Base-by-base conservation (phyloP, 2,797 vertebrate species). In the Selene dorsalis region DNA sequence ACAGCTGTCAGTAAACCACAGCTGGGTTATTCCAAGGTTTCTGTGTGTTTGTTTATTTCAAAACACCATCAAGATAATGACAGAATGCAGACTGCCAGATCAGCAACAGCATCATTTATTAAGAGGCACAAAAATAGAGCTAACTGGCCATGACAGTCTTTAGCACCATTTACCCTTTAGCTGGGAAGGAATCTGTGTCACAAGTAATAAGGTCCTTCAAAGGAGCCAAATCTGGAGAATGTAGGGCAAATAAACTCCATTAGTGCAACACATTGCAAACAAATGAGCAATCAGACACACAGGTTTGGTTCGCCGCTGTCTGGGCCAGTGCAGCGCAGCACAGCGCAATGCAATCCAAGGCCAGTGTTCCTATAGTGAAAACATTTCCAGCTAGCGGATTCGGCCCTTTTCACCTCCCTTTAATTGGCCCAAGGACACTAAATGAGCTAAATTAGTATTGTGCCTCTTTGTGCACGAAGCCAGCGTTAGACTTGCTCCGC, bases 371-470 rank as follows among this genome's bases (percentile, higher is more conserved):
- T 66, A 77, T 69, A 79, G 80, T 68, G 66, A 88, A 86, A 91
- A 79, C 75, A 74, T 79, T 75, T 88, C 82, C 89, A 81, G 81
- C 85, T 24, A 81, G 84, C 52, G 39, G 59, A 82, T 80, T 77
- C 39, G 4, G 88, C 77, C 89, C 84, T 65, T 87, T 91, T 89
- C 86, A 81, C 91, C 88, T 91, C 80, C 39, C 70, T 86, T 86
- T 92, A 93, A 93, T 92, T 93, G 88, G 86, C 91, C 85, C 88
- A 93, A 93, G 91, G 88, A 91, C 92, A 91, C 82, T 88, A 91
- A 94, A 92, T 89, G 88, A 94, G 90, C 85, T 87, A 91, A 91
- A 93, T 93, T 87, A 90, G 90, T 82, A 88, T 88, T 87, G 90
- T 88, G 91, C 60, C 84, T 90, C 81, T 88, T 77, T 79, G 84